Evolutionary conservation across 2,888 invertebrate species (phyloP).

Genomic region (Ophion costatus): DNA sequence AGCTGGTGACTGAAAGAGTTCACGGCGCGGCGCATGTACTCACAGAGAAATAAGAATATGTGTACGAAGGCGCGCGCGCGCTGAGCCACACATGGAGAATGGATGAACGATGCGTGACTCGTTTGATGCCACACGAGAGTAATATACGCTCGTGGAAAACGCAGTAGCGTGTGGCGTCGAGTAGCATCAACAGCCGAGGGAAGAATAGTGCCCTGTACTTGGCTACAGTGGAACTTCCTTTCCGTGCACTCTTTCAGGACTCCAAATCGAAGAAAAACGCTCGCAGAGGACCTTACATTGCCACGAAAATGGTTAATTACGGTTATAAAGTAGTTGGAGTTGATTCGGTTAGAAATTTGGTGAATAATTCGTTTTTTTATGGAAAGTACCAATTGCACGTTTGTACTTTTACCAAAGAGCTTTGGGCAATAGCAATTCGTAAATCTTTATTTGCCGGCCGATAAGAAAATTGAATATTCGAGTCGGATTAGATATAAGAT

Average conservation of each 20-base stretch:
- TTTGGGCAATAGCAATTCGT: no score
- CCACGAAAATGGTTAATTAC: background rate
- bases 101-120: constrained; percentile 64
- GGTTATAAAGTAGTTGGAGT: background rate
- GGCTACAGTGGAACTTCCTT: constrained; percentile 55
- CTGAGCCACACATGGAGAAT: constrained; percentile 13
- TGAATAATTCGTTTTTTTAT: background rate
- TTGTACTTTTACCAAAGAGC: no score
- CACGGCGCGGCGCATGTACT: constrained; percentile 55
- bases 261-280: background rate
- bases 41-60: constrained; percentile 46
- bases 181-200: constrained; percentile 55
- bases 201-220: constrained; percentile 48
- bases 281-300: background rate
- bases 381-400: no score
- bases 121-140: constrained; percentile 61
- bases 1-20: constrained; percentile 65
- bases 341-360: background rate
- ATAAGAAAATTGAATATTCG: no score
- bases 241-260: background rate
- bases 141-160: constrained; percentile 56
- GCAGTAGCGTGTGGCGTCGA: constrained; percentile 56
- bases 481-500: no score
- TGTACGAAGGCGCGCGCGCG: constrained; percentile 4
- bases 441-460: no score